These are phyloP conservation scores for Drosophila ercepeae DNA, from an alignment of 1,140 invertebrate species.

Conservation along the genomic window DNA sequence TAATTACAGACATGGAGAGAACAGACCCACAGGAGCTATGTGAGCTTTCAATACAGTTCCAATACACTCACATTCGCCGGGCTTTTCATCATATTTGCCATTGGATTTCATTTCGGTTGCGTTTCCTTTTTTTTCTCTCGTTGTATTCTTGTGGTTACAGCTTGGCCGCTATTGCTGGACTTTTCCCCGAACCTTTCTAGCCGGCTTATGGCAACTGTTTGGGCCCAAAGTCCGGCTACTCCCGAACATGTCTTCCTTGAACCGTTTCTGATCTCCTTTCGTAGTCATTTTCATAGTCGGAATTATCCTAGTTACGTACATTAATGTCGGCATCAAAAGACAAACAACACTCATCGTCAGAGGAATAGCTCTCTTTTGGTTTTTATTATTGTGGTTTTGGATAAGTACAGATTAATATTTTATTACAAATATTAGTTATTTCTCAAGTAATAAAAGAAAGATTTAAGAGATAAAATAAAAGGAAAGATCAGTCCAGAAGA, in stretches of 20 bases:
- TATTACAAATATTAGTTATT: no score
- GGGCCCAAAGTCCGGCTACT: conserved; percentile 28
- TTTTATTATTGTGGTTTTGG: no score
- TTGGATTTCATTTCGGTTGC: conserved; percentile 21
- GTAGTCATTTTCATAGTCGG: conserved; percentile 50
- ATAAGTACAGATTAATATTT: no score
- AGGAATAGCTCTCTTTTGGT: no score
- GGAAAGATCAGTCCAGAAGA: no score
- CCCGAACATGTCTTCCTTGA: conserved; percentile 7
- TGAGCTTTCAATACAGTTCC: conserved; percentile 35
- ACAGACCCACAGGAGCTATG: neutral
- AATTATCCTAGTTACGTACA: conserved; percentile 74
- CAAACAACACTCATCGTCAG: no score
- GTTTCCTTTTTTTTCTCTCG: neutral
- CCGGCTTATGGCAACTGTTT: conserved; percentile 41
- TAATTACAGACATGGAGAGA: conserved; percentile 41
- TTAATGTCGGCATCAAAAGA: conserved; percentile 49
- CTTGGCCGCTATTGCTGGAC: neutral
- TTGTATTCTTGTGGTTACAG: conserved; percentile 6
- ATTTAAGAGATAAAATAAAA: no score
- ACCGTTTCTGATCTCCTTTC: neutral
- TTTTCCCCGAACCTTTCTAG: neutral
- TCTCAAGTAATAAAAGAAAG: no score
- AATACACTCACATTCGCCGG: conserved; percentile 22
- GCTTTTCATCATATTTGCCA: conserved; percentile 50